These are phyloP conservation scores for Tridacna gigas DNA, from an alignment of 2,888 invertebrate species.

Conservation along the genomic window DNA sequence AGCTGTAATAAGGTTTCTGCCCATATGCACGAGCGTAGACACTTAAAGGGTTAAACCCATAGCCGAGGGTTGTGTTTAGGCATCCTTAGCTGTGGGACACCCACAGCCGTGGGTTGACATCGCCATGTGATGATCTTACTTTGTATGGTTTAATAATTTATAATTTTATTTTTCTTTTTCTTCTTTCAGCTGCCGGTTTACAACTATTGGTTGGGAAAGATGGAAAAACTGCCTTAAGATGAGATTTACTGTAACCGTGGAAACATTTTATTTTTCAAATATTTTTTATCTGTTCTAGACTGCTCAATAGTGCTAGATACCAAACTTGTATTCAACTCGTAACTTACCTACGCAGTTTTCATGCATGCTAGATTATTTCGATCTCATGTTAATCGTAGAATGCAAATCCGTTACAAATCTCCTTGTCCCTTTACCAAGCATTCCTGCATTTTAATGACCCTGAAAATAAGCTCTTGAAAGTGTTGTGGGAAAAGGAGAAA, in stretches of 20 bases:
- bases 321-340: background rate
- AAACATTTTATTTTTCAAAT: background rate
- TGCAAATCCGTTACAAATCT: no score
- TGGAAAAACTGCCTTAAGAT: conserved; percentile 79
- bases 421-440: no score
- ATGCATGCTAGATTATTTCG: no score
- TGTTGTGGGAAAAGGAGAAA: no score
- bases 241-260: conserved; percentile 40
- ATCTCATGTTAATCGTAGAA: no score
- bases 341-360: no score
- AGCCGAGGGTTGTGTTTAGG: background rate
- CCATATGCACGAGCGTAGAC: background rate
- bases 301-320: background rate
- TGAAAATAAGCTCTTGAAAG: no score
- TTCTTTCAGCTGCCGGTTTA: conserved; percentile 91
- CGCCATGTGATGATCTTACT: background rate
- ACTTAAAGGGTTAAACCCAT: background rate
- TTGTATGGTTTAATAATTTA: no score
- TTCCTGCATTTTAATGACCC: no score
- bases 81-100: no score
- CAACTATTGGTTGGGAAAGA: conserved; percentile 91
- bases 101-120: background rate
- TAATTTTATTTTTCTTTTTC: background rate
- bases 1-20: no score
- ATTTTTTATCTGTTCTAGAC: background rate